Percentiles rank a stretch among this genome's conserved stretches.
Evolutionary conservation across 2,113 vertebrate genomes (phyloP).

Genomic region (Gasterosteus aculeatus): DNA sequence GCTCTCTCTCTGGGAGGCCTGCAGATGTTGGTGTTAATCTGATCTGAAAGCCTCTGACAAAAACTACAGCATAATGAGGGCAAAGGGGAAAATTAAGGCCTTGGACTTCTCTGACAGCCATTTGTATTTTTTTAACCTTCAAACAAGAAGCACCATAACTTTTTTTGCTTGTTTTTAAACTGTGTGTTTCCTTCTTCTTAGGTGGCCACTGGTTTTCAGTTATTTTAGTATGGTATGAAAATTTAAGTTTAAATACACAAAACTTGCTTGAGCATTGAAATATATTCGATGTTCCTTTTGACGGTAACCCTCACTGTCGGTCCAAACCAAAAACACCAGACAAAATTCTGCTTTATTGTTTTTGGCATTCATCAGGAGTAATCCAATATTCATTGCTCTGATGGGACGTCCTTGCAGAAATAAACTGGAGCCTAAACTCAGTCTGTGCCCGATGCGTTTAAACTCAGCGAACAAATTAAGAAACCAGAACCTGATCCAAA

Average conservation of each 20-base stretch:
- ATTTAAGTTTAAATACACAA: not conserved
- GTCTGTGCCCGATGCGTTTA: too few species aligned
- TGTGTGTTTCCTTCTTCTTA: not conserved
- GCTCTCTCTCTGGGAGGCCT: slow-evolving; percentile 36
- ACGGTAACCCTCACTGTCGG: not conserved
- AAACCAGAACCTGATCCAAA: not conserved
- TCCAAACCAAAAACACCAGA: not conserved
- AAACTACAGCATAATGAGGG: not conserved
- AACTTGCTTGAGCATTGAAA: not conserved
- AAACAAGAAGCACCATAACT: not conserved
- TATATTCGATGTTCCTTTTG: not conserved
- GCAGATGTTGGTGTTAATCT: slow-evolving; percentile 53
- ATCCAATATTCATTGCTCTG: too few species aligned
- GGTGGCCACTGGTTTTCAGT: not conserved
- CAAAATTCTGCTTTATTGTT: too few species aligned
- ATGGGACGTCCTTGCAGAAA: too few species aligned
- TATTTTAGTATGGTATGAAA: not conserved
- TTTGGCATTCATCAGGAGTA: too few species aligned
- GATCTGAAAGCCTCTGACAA: slow-evolving; percentile 39
- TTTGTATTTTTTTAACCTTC: not conserved
- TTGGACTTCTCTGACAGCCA: slow-evolving; percentile 1
- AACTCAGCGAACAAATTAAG: not conserved
- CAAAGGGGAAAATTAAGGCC: slow-evolving; percentile 1
- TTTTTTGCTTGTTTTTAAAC: too few species aligned
- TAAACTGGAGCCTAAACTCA: not conserved